These are phyloP conservation scores for Antennarius maculatus DNA, from an alignment of 2,797 vertebrate species.

Conservation along the genomic window DNA sequence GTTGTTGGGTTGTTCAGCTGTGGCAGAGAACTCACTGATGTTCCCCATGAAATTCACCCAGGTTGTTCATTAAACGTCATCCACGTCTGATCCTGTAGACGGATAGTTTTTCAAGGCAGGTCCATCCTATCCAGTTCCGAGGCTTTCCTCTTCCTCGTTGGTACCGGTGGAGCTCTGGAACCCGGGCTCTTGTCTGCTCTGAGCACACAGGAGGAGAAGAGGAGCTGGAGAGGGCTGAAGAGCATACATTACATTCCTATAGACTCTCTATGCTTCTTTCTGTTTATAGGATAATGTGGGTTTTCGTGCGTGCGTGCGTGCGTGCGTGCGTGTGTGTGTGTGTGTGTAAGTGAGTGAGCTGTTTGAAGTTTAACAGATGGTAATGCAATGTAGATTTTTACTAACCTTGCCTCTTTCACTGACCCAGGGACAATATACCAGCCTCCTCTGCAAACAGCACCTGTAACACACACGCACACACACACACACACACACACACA, in stretches of 20 bases:
- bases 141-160: constrained; percentile 17
- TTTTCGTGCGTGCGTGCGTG: constrained; percentile 9
- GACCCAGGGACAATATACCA: constrained; percentile 60
- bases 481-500: constrained; percentile 11
- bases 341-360: constrained; percentile 17
- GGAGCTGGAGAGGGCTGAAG: constrained; percentile 60
- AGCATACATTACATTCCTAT: constrained; percentile 62
- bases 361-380: constrained; percentile 80
- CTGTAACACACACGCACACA: constrained; percentile 63
- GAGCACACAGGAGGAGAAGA: constrained; percentile 35
- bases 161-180: constrained; percentile 41
- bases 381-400: constrained; percentile 76
- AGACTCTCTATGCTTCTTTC: constrained; percentile 44
- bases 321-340: constrained; percentile 12
- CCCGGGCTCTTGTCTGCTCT: constrained; percentile 49
- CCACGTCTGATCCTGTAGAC: constrained; percentile 21
- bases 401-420: constrained; percentile 59
- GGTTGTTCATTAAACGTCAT: constrained; percentile 24
- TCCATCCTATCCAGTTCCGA: constrained; percentile 3
- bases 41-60: constrained; percentile 32
- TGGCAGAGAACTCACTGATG: constrained; percentile 48
- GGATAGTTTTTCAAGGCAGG: constrained; percentile 17
- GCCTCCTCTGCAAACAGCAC: constrained; percentile 58
- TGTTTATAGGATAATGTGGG: constrained; percentile 17
- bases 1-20: constrained; percentile 59